Conservation (phyloP, 2,113 vertebrate species). For the Passer montanus region DNA sequence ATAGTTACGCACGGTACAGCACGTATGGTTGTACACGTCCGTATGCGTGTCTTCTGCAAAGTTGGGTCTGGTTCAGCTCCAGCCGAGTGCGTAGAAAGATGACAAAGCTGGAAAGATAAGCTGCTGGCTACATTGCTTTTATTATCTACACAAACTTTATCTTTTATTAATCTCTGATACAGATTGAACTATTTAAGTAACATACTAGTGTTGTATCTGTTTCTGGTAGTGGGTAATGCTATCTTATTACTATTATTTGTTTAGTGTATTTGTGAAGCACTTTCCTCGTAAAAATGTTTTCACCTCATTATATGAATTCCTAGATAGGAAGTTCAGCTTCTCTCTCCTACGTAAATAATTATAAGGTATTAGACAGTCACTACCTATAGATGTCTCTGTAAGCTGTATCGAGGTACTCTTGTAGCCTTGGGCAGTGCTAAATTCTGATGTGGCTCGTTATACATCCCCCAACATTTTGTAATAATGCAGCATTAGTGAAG, state of each 20-base stretch:
- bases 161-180: background rate
- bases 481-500: background rate
- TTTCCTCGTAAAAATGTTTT: slow-evolving; percentile 32
- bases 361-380: background rate
- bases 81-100: slow-evolving; percentile 1
- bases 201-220: background rate
- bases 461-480: background rate
- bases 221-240: background rate
- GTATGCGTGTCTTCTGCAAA: slow-evolving; percentile 58
- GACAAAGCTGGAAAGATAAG: slow-evolving; percentile 44
- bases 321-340: slow-evolving; percentile 51
- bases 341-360: slow-evolving; percentile 43
- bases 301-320: slow-evolving; percentile 19
- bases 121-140: slow-evolving; percentile 27
- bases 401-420: background rate
- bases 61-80: slow-evolving; percentile 63
- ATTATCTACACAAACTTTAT: background rate
- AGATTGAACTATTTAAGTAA: slow-evolving; percentile 52
- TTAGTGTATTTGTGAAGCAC: slow-evolving; percentile 17
- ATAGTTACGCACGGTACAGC: background rate
- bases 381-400: slow-evolving; percentile 53
- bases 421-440: background rate
- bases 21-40: slow-evolving; percentile 8
- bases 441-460: background rate
- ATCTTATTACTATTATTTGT: background rate